Evolutionary conservation across 2,113 vertebrate species (phyloP).

Genomic region (Sceloporus undulatus): DNA sequence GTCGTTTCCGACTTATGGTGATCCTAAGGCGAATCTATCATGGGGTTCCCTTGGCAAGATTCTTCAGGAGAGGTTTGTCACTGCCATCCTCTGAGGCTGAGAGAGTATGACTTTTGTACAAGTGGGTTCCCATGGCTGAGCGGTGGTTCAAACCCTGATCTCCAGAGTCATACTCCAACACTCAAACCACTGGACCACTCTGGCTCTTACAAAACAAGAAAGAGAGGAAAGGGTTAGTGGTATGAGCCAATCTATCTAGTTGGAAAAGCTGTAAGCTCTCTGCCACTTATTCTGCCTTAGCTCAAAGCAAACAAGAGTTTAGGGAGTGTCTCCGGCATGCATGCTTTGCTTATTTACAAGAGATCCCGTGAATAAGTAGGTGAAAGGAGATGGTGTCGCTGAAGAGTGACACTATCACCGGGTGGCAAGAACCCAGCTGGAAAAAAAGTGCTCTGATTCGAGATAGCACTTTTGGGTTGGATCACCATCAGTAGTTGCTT

Average conservation of each 20-base stretch:
- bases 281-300: background rate
- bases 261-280: background rate
- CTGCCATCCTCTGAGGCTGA: too few relatives aligned
- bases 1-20: too few relatives aligned
- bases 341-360: background rate
- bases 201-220: too few relatives aligned
- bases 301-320: background rate
- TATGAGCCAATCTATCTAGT: background rate
- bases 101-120: too few relatives aligned
- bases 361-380: background rate
- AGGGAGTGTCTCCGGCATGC: background rate
- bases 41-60: too few relatives aligned
- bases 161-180: background rate
- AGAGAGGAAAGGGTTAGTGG: background rate
- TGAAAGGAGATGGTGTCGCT: background rate
- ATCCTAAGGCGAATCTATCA: too few relatives aligned
- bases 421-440: too few relatives aligned
- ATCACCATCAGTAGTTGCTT: too few relatives aligned
- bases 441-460: too few relatives aligned
- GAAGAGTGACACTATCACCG: background rate
- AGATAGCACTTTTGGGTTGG: too few relatives aligned
- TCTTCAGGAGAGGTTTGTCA: too few relatives aligned
- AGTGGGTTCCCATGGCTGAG: too few relatives aligned
- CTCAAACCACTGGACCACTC: background rate
- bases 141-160: background rate